Evolutionary conservation across 2,797 vertebrate genomes (phyloP).

Genomic region (Amniataba percoides): DNA sequence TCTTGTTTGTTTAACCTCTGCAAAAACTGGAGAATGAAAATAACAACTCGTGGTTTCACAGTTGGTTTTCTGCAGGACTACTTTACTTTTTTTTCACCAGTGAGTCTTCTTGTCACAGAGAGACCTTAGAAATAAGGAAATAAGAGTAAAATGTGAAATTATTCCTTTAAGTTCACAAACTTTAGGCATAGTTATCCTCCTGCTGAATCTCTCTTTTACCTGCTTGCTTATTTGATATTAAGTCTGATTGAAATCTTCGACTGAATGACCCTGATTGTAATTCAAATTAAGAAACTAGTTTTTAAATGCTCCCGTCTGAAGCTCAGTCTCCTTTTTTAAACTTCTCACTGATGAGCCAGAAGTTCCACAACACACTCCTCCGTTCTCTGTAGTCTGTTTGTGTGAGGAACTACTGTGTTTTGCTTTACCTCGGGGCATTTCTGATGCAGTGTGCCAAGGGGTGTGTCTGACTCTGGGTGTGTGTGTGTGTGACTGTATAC

Average conservation of each 20-base stretch:
- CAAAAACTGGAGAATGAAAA: not conserved
- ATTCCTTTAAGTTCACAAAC: not conserved
- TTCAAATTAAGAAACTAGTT: not conserved
- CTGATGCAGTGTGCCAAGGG: constrained; percentile 54
- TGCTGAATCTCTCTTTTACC: not conserved
- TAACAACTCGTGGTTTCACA: accelerated
- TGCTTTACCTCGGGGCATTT: constrained; percentile 58
- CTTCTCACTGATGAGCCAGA: not conserved
- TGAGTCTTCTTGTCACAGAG: not conserved
- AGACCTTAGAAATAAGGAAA: not conserved
- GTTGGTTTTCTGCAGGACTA: not conserved
- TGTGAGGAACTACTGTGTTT: constrained; percentile 39
- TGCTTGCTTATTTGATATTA: not conserved
- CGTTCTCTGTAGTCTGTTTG: not conserved
- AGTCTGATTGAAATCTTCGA: not conserved
- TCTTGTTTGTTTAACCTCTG: not conserved
- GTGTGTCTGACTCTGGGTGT: constrained; percentile 54
- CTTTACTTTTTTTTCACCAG: not conserved
- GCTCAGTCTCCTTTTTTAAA: not conserved
- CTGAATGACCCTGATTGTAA: not conserved
- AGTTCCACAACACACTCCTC: constrained; percentile 17
- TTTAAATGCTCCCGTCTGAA: not conserved
- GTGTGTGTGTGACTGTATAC: constrained; percentile 48
- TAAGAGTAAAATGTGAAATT: not conserved
- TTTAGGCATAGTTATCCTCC: not conserved